A percentile compares a stretch with the other conserved stretches of the same genome.
These are phyloP conservation scores for Fabriciana adippe DNA, from an alignment of 2,888 invertebrate species.

Conservation along the genomic window DNA sequence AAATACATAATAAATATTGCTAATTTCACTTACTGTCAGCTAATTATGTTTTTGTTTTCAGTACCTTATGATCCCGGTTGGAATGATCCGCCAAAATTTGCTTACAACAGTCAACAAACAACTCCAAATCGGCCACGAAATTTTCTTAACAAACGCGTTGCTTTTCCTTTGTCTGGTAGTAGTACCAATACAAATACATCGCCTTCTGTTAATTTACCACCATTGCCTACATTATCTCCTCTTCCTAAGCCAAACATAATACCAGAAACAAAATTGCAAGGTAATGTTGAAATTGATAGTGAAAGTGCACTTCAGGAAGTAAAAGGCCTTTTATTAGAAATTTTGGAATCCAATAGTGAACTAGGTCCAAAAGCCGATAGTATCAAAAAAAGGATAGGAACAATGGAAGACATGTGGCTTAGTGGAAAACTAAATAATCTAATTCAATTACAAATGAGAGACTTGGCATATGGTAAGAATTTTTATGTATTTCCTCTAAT, in stretches of 20 bases:
- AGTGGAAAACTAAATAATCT: slow-evolving; percentile 77
- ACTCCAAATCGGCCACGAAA: slow-evolving; percentile 71
- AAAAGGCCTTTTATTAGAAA: slow-evolving; percentile 56
- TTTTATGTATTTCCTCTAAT: not conserved
- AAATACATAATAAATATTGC: slow-evolving; percentile 4
- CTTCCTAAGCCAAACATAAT: slow-evolving; percentile 36
- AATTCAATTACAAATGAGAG: slow-evolving; percentile 74
- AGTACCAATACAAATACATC: slow-evolving; percentile 44
- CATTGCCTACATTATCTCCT: slow-evolving; percentile 49
- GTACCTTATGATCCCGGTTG: slow-evolving; percentile 79
- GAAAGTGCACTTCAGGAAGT: slow-evolving; percentile 61
- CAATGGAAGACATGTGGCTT: slow-evolving; percentile 83
- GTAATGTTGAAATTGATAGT: slow-evolving; percentile 52
- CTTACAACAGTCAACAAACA: slow-evolving; percentile 67
- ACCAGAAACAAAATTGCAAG: slow-evolving; percentile 23
- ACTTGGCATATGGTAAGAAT: slow-evolving; percentile 79
- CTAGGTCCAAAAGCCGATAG: slow-evolving; percentile 74
- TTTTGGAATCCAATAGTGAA: slow-evolving; percentile 65
- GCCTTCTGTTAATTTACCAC: slow-evolving; percentile 54
- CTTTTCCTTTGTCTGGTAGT: slow-evolving; percentile 69
- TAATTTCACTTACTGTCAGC: not conserved
- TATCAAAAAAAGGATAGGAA: slow-evolving; percentile 76
- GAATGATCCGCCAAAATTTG: slow-evolving; percentile 82
- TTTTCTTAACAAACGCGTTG: slow-evolving; percentile 79
- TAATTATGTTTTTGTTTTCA: slow-evolving; percentile 45